Evolutionary conservation across 2,113 vertebrate species (phyloP), one percentile per base, ranked within the genome.

Genomic region (Saccopteryx leptura): DNA sequence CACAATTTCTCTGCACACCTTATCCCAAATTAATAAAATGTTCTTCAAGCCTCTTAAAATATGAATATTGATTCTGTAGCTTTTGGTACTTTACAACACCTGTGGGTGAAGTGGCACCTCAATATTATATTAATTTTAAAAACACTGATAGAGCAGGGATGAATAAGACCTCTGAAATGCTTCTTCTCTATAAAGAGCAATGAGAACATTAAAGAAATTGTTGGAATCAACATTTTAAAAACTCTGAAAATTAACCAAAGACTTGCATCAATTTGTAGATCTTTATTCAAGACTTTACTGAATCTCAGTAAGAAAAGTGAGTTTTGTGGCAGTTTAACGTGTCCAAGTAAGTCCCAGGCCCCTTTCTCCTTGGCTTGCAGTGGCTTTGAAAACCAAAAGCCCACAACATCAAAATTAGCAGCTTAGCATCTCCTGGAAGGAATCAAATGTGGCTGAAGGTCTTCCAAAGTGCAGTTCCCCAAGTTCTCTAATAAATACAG

Each of bases 81-180:
- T 39, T 39, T 39, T 39, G 39, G 39, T 39, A 39, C 39, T 39
- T 39, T 39, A 39, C 39, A 39, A 39, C 39, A 39, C 39, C 39
- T 39, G 39, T 3, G 39, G 39, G 39, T 39, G 39, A 39, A 39
- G 39, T 39, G 39, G 39, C 39, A 58, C 9, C 39, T 79, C 56
- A 71, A 75, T 18, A 82, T 52, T 72, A 12, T 15, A 66, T 39
- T 15, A 31, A 83, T 93, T 94, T 69, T 46, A 95, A 94, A 61
- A 52, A 65, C 31, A 69, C 9, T 48, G 28, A 31, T 24, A 50
- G 26, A 39, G 39, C 2, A 66, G 11, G 33, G 91, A 78, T 88
- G 28, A 21, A 50, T 19, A 28, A 50, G 0, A 60, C 5, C 7
- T 80, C 31, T 8, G 6, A 26, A 96, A 82, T 10, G 81, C 11